Base-by-base conservation (phyloP, 1,140 invertebrate species). In the Megalonaias nervosa region DNA sequence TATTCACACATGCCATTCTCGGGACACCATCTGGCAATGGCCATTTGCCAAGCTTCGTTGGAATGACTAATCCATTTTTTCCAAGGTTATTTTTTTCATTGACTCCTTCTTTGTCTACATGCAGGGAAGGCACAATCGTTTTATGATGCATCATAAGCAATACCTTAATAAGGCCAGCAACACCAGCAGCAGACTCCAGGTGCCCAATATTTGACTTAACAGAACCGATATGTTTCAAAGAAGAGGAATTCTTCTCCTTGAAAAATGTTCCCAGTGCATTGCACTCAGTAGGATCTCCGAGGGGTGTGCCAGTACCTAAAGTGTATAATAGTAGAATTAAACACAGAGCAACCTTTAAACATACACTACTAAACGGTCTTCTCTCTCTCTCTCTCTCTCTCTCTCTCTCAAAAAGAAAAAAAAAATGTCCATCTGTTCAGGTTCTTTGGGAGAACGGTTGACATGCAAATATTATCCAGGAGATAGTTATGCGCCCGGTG, bases 271-370 rank as follows among this genome's bases (percentile, higher is more conserved):
- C 71, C 21, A 84, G 60, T 12, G 81, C 73, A 38, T 84, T 83
- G 0, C 97, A 94, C 92, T 99, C 98, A 89, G 98, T 95, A 0
- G 97, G 97, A 92, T 99, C 98, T 23, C 98, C 97, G 95, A 86
- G 89, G 84, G 91, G 92, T 0, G 98, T 99, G 61, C 97, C 97
- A 5, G 97, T 99, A 26, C 97, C 97, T 85, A 67, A 23, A 81
- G 72, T 38, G 31, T 9, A 71, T 38, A 67, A 3, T 31, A 31
- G 26, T 31, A 31, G 26, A 31, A 31, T 31, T 31, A 31, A 31
- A 31, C 4, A 4, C 26, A 31, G 26, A 31, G 26, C 2, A 31
- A 31, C 4, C 26, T 31, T 31, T 3, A 31, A 31, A 2, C 26
- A 3, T 3, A 0, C 26, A 2, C 26, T 31, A 4, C 26, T 31